Evolutionary conservation across 2,888 invertebrate species (phyloP).

Genomic region (Nomada flava): DNA sequence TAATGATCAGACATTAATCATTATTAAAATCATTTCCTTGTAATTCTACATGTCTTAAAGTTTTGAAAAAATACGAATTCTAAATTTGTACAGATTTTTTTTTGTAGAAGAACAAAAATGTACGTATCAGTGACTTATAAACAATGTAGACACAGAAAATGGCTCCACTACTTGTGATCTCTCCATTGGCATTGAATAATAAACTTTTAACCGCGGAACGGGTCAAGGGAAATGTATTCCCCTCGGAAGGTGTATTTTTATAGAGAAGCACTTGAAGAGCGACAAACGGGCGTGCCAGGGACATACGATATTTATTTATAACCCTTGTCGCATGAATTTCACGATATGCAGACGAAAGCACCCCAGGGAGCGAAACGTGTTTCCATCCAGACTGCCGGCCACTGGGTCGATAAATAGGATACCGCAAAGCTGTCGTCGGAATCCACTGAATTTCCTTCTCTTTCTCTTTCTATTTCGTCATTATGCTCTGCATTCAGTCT

Average conservation of each 20-base stretch:
- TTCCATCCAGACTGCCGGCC: conserved; percentile 40
- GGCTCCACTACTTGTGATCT: conserved; percentile 30
- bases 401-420: conserved; percentile 54
- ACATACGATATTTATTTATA: conserved; percentile 74
- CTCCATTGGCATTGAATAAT: conserved; percentile 39
- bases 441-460: conserved; percentile 8
- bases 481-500: not conserved
- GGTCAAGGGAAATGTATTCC: conserved; percentile 52
- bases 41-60: too few relatives aligned
- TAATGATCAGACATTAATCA: too few relatives aligned
- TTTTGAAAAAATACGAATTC: too few relatives aligned
- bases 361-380: conserved; percentile 56
- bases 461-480: conserved; percentile 16
- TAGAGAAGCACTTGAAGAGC: conserved; percentile 60
- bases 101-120: too few relatives aligned
- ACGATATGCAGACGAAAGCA: conserved; percentile 64
- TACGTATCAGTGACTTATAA: not conserved
- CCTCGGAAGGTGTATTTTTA: conserved; percentile 67
- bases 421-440: conserved; percentile 39
- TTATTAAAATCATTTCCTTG: too few relatives aligned
- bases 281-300: conserved; percentile 60
- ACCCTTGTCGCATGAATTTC: conserved; percentile 67
- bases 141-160: conserved; percentile 7
- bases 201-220: conserved; percentile 26
- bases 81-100: not conserved